Conservation (phyloP, 2,113 vertebrate genomes). For the Hemiscyllium ocellatum region DNA sequence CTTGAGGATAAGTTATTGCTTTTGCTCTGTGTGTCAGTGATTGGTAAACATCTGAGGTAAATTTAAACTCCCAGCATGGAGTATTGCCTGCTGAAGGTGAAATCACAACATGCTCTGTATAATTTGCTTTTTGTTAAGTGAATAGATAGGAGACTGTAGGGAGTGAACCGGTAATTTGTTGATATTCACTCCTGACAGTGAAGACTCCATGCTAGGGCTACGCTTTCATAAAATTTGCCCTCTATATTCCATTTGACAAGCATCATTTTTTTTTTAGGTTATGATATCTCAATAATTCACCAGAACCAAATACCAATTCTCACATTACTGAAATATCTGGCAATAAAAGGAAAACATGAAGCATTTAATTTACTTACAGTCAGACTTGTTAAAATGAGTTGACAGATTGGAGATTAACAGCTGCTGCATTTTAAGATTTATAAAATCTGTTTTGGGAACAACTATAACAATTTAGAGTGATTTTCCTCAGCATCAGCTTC, state of each 20-base stretch:
- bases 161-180: background rate
- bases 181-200: background rate
- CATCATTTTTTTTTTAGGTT: background rate
- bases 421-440: constrained; percentile 9
- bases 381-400: constrained; percentile 17
- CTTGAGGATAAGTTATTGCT: constrained; percentile 16
- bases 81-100: constrained; percentile 1
- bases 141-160: background rate
- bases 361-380: constrained; percentile 4
- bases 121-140: constrained; percentile 2
- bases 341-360: constrained; percentile 10
- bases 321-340: constrained; percentile 8
- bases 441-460: constrained; percentile 5
- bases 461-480: background rate
- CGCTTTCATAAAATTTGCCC: background rate
- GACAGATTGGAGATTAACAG: constrained; percentile 28
- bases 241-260: constrained; percentile 18
- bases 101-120: background rate
- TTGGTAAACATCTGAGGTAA: background rate
- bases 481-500: constrained; percentile 14
- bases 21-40: background rate
- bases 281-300: background rate
- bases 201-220: background rate
- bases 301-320: background rate
- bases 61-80: constrained; percentile 24